phyloP scores from a whole-genome alignment of 2,888 invertebrate species.

The Lumbricus terrestris region DNA sequence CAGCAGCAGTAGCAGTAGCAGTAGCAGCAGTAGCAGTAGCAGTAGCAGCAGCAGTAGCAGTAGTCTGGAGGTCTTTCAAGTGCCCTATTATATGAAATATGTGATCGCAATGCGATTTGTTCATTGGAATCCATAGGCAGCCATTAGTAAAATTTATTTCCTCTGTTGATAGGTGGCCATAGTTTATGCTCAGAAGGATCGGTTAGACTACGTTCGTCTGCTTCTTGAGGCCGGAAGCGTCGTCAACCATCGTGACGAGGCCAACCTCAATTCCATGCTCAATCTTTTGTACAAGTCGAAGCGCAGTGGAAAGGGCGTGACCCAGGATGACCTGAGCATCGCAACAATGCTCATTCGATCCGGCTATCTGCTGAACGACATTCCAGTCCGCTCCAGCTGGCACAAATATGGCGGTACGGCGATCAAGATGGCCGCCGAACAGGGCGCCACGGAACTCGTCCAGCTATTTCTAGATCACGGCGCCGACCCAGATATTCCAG shows the following conservation, averaged over 20 bases:
- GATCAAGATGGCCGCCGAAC: constrained; percentile 34
- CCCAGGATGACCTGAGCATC: constrained; percentile 24
- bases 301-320: constrained; percentile 24
- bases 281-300: constrained; percentile 24
- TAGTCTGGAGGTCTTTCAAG: too few species aligned
- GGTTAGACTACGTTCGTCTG: constrained; percentile 28
- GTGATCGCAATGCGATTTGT: not conserved
- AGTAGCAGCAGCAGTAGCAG: too few species aligned
- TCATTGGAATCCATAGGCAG: not conserved
- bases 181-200: constrained; percentile 30
- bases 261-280: constrained; percentile 27
- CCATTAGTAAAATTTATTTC: not conserved
- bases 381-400: constrained; percentile 23
- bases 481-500: constrained; percentile 33
- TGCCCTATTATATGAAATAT: too few species aligned
- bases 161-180: constrained; percentile 31
- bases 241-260: constrained; percentile 25
- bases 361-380: constrained; percentile 27
- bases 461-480: constrained; percentile 31
- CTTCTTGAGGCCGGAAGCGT: constrained; percentile 33
- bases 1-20: too few species aligned
- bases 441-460: constrained; percentile 28
- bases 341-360: constrained; percentile 25
- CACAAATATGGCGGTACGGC: constrained; percentile 31
- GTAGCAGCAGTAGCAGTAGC: too few species aligned